phyloP scores from a whole-genome alignment of 2,888 invertebrate genomes.

The Apamea monoglypha region DNA sequence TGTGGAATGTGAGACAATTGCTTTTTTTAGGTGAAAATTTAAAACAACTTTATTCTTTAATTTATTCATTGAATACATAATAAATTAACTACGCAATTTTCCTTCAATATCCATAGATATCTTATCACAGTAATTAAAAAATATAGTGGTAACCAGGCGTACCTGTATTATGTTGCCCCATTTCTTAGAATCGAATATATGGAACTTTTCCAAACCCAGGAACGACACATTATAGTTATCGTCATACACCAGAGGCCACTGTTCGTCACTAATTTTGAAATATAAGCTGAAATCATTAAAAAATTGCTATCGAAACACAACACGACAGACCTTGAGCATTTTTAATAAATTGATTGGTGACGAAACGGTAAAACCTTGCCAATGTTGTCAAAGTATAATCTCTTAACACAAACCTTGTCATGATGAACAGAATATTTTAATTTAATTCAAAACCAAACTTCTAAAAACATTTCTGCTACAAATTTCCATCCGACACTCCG shows the following conservation, averaged over 20 bases:
- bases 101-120: background rate
- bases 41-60: background rate
- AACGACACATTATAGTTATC: conserved; percentile 95
- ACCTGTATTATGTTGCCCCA: conserved; percentile 95
- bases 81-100: too few relatives aligned
- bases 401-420: conserved; percentile 69
- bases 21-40: background rate
- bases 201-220: conserved; percentile 95
- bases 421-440: conserved; percentile 44
- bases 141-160: background rate
- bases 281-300: conserved; percentile 82
- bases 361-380: background rate
- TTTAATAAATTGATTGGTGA: background rate
- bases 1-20: conserved; percentile 68
- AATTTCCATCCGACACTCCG: conserved; percentile 35
- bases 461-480: conserved; percentile 21
- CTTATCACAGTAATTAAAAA: background rate
- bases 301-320: conserved; percentile 18
- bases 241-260: conserved; percentile 95
- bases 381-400: background rate
- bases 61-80: background rate
- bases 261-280: conserved; percentile 89
- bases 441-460: conserved; percentile 26
- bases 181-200: conserved; percentile 97
- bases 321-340: background rate